Conservation (phyloP, 2,113 vertebrate genomes). For the Ailuropoda melanoleuca region DNA sequence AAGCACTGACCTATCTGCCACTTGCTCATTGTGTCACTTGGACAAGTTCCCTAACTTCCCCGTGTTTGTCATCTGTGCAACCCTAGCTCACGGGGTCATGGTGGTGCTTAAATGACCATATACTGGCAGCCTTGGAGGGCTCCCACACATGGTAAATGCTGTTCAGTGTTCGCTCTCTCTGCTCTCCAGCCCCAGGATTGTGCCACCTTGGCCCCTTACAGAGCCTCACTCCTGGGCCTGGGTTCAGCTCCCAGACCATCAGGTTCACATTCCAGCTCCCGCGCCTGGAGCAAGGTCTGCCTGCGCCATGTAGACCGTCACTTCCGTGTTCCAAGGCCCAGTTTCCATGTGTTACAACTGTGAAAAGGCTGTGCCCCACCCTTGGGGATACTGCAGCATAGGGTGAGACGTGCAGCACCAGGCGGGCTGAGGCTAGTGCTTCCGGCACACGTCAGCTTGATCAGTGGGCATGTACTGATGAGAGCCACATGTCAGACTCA, state of each 20-base stretch:
- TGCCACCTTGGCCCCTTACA: background rate
- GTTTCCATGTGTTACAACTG: background rate
- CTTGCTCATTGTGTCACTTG: background rate
- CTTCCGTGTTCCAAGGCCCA: background rate
- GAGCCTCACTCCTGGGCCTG: background rate
- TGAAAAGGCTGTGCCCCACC: background rate
- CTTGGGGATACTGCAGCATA: background rate
- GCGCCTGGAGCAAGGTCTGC: background rate
- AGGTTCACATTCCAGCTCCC: background rate
- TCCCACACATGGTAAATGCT: background rate
- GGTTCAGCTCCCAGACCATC: background rate
- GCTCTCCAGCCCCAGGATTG: background rate
- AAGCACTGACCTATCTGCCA: background rate
- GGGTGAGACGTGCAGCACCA: background rate
- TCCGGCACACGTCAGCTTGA: background rate
- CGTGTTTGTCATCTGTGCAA: background rate
- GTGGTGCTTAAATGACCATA: background rate
- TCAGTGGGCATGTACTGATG: fast-evolving
- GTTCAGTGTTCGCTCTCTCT: background rate
- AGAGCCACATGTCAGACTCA: background rate
- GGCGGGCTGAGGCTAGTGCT: background rate
- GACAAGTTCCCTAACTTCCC: background rate
- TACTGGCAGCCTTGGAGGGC: too few species aligned
- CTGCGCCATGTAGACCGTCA: fast-evolving
- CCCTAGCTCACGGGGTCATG: fast-evolving